phyloP scores from a whole-genome alignment of 2,888 invertebrate genomes.

The Eupithecia pulchellata region DNA sequence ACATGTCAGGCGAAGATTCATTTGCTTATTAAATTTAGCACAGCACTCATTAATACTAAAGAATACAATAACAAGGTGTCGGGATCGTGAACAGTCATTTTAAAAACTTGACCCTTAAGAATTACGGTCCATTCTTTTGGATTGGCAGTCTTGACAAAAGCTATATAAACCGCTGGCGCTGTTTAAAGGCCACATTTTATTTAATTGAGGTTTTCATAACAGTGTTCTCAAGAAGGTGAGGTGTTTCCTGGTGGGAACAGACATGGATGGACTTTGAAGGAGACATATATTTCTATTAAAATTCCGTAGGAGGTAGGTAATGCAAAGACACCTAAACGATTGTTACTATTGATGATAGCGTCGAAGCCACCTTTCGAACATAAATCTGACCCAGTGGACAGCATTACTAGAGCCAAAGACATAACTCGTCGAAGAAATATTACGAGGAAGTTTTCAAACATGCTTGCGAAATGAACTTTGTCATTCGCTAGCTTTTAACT shows the following conservation, averaged over 20 bases:
- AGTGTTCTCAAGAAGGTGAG: not conserved
- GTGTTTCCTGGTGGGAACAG: not conserved
- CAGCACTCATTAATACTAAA: conserved; percentile 21
- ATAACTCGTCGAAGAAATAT: conserved; percentile 32
- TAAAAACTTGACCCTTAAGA: not conserved
- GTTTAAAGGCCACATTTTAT: not conserved
- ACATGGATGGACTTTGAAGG: too few species aligned
- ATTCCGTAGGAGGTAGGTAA: conserved; percentile 15
- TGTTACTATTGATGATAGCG: conserved; percentile 62
- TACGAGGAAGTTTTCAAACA: conserved; percentile 25
- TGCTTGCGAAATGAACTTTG: not conserved
- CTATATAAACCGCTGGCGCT: not conserved
- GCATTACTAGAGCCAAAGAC: conserved; percentile 40
- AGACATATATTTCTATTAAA: not conserved
- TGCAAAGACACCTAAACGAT: conserved; percentile 46
- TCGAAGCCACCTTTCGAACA: conserved; percentile 46
- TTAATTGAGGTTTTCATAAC: not conserved
- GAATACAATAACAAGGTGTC: conserved; percentile 12
- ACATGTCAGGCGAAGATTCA: conserved; percentile 49
- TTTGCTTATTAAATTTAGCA: conserved; percentile 40
- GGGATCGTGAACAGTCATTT: conserved; percentile 3
- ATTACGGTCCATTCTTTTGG: not conserved
- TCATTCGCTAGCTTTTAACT: not conserved
- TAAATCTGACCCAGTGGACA: conserved; percentile 29
- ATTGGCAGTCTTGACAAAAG: not conserved